A percentile compares a stretch with the other conserved stretches of the same genome.
phyloP scores from a whole-genome alignment of 2,113 vertebrate genomes.

The Syrrhaptes paradoxus region DNA sequence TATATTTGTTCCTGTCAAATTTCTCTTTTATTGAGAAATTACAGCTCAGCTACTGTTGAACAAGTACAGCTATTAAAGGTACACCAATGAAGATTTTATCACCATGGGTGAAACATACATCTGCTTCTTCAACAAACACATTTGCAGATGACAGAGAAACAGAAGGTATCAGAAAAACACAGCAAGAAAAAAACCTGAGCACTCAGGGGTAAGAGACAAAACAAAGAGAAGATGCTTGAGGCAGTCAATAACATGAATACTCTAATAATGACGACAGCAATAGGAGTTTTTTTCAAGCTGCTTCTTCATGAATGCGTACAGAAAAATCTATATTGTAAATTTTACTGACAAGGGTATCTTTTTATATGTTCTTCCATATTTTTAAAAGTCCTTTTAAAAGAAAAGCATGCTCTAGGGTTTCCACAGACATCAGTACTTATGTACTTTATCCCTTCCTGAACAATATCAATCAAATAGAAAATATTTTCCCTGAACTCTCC shows the following conservation, averaged over 20 bases:
- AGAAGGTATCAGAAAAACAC: neutral
- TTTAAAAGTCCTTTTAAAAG: neutral
- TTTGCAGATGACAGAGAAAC: neutral
- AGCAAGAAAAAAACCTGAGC: neutral
- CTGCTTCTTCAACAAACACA: neutral
- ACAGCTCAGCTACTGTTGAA: neutral
- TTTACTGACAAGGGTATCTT: neutral
- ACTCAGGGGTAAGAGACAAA: neutral
- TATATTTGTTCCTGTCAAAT: neutral
- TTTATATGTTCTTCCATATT: neutral
- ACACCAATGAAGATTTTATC: neutral
- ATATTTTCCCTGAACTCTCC: neutral
- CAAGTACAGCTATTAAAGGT: neutral
- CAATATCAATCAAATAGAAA: neutral
- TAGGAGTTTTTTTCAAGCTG: neutral
- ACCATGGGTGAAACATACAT: neutral
- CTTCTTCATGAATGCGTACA: neutral
- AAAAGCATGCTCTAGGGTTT: neutral
- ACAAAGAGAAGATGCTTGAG: constrained; percentile 23
- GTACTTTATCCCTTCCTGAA: neutral
- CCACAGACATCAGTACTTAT: neutral
- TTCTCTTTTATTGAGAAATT: neutral
- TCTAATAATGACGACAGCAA: neutral
- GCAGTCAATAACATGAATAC: constrained; percentile 9
- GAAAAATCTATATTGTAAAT: constrained; percentile 11